Base-by-base conservation (phyloP, 2,797 vertebrate genomes). In the Acrossocheilus fasciatus region DNA sequence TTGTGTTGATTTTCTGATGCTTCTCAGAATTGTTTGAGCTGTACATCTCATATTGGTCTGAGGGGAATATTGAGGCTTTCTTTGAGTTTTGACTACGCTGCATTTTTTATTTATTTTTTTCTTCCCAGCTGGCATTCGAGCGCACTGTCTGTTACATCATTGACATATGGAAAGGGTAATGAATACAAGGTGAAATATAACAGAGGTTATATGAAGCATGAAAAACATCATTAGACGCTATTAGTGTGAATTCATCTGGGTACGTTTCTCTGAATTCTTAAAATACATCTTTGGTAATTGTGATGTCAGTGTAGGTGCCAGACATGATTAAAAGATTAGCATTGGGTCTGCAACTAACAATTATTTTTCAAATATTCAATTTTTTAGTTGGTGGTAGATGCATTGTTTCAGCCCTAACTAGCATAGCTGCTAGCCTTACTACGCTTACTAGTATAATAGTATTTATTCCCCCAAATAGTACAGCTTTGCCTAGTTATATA, bases 161-260 rank as follows among this genome's bases (percentile, higher is more conserved):
- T 77, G 62, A 69, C 62, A 84, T 77, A 69, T 54, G 57, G 82
- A 68, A 82, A 39, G 43, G 81, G 20, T 77, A 84, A 68, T 69
- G 73, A 77, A 34, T 39, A 84, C 83, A 76, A 77, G 62, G 74
- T 66, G 73, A 77, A 66, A 41, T 84, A 52, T 50, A 69, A 77
- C 45, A 66, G 72, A 68, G 45, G 59, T 77, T 84, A 43, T 52
- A 23, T 47, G 70, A 83, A 83, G 79, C 79, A 75, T 47, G 70
- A 41, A 75, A 83, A 54, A 83, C 39, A 75, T 75, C 18, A 59
- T 70, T 57, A 57, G 23, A 73, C 17, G 45, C 34, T 72, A 83
- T 30, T 43, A 83, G 12, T 64, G 15, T 62, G 72, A 75, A 83
- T 83, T 83, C n/a, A 30, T 83, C 10, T 64, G 36, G 11, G 36